Base-by-base conservation (phyloP, 2,888 invertebrate species). In the Metalampra italica region DNA sequence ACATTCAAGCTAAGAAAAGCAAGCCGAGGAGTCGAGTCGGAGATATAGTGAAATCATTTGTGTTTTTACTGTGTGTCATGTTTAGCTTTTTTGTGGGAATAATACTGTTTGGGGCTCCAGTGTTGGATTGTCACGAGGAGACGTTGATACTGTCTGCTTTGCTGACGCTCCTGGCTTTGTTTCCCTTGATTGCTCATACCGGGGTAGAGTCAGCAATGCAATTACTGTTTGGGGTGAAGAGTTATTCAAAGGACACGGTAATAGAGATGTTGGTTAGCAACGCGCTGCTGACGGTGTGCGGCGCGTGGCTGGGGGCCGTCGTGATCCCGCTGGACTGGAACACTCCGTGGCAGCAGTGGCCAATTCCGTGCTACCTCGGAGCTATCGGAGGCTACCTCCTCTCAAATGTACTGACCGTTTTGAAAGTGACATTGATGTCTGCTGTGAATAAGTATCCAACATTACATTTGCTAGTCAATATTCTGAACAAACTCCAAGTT, bases 321-420 rank as follows among this genome's bases (percentile, higher is more conserved):
- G 94, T 95, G 0, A 95, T 97, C 57, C 97, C 97, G 0, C 82
- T 97, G 32, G 97, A 97, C 75, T 97, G 97, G 97, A 95, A 97
- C 76, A 91, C 93, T 43, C 94, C 95, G 0, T 97, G 97, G 96
- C 97, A 97, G 87, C 92, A 82, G 51, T 94, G 94, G 94, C 94
- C 94, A 0, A 92, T 94, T 59, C 93, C 94, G 0, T 94, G 94
- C 64, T 91, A 92, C 52, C 79, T 92, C 0, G 94, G 94, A n/a
- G 92, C 93, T 1, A 70, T 94, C 0, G 71, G 91, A 44, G 94
- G 94, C 5, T 93, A 91, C 63, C 75, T 91, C 3, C 54, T 90
- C 9, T 90, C 91, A 1, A 91, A 92, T 78, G 85, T 92, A 14
- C 52, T 91, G 39, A 89, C 88, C n/a, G 76, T 91, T 40, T 62